Evolutionary conservation across 2,888 invertebrate genomes (phyloP), one percentile per base, ranked within the genome.

Genomic region (Stenolophus ochropezus): DNA sequence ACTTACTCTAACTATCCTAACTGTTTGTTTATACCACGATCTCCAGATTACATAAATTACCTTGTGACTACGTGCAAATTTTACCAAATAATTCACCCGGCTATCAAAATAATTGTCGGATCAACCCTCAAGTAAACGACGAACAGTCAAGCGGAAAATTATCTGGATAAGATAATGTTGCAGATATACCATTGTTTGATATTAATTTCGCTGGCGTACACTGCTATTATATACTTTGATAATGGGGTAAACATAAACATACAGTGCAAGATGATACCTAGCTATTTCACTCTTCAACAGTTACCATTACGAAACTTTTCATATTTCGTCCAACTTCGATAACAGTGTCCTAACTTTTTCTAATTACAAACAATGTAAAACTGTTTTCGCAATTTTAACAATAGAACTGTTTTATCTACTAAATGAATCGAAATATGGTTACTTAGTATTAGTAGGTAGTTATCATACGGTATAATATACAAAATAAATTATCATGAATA

Each of bases 21-120:
- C 73, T 80, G 80, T 80, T 80, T 80, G 80, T 80, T 80, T 80
- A 80, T 80, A 33, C 80, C 49, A 69, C 53, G 80, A 80, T 80
- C 33, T 20, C 47, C 18, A 56, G 80, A 80, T 80, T 80, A 80
- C 80, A 80, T 80, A 80, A 80, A 80, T 80, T 80, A 80, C 51
- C n/a, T 20, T 27, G 18, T 75, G 25, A 56, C 20, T 56, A 79
- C 71, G 79, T 56, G 79, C 65, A 79, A 79, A 79, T 79, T 79
- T 79, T 42, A 71, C 71, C 21, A 69, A 71, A 79, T 71, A 71
- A 71, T 79, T 71, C 27, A 20, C 11, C 56, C 6, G 33, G 33
- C 33, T 42, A 42, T 8, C 33, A 42, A 42, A 42, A 42, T 42
- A 42, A 42, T 42, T 42, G 33, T 4, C 11, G 33, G 11, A 42